Conservation (phyloP, 2,797 vertebrate species). For the Smutsia gigantea region DNA sequence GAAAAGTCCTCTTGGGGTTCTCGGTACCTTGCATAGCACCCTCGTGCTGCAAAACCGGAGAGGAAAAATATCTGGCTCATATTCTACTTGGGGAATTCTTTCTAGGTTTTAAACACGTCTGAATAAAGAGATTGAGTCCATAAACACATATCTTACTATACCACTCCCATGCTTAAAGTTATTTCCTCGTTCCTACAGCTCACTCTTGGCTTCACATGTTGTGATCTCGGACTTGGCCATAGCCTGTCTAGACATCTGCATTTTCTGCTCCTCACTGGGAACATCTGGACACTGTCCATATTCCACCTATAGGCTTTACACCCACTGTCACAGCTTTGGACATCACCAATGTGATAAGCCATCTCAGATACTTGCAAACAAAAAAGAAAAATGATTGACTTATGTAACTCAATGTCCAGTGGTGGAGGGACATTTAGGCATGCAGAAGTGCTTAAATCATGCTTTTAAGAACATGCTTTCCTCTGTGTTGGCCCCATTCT, state of each 20-base stretch:
- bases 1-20: slow-evolving; percentile 78
- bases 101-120: slow-evolving; percentile 64
- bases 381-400: background rate
- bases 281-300: background rate
- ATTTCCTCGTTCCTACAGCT: background rate
- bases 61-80: slow-evolving; percentile 53
- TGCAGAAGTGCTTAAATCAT: background rate
- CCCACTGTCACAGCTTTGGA: background rate
- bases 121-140: slow-evolving; percentile 67
- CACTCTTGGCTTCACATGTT: background rate
- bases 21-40: slow-evolving; percentile 26
- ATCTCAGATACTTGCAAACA: background rate
- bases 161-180: background rate
- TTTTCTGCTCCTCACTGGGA: background rate
- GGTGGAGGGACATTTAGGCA: background rate
- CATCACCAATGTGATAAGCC: background rate
- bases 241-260: too few relatives aligned
- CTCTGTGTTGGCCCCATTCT: background rate
- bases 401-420: background rate
- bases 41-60: slow-evolving; percentile 53
- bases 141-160: background rate
- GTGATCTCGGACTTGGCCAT: background rate
- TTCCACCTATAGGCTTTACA: background rate
- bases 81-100: slow-evolving; percentile 32
- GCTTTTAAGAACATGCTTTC: background rate